These are phyloP conservation scores for Vulpes vulpes DNA, from an alignment of 2,113 vertebrate species.

Conservation along the genomic window DNA sequence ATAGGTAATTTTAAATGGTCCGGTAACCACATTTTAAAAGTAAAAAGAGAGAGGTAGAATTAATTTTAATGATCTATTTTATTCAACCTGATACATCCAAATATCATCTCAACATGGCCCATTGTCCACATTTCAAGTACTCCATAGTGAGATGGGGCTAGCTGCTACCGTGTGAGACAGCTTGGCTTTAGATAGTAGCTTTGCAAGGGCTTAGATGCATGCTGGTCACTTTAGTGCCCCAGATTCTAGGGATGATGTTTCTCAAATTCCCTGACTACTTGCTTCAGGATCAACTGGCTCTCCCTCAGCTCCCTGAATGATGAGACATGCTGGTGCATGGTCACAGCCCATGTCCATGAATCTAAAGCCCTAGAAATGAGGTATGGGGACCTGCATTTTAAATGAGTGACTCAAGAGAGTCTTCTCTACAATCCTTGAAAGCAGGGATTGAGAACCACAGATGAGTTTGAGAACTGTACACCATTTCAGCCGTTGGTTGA, in stretches of 20 bases:
- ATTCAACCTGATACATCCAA: not conserved
- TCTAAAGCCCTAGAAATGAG: not conserved
- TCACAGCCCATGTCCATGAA: not conserved
- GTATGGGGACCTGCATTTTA: not conserved
- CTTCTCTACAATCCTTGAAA: not conserved
- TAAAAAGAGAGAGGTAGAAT: not conserved
- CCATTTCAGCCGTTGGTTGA: rapidly evolving
- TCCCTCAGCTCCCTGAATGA: not conserved
- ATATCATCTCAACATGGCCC: not conserved
- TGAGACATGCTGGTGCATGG: not conserved
- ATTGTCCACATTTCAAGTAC: not conserved
- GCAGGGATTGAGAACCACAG: not conserved
- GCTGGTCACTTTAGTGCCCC: not conserved
- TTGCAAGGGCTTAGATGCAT: not conserved
- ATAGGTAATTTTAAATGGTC: not conserved
- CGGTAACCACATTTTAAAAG: not conserved
- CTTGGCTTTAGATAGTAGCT: not conserved
- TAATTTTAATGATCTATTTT: not conserved
- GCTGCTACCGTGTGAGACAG: rapidly evolving
- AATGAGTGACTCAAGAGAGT: not conserved
- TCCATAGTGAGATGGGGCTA: not conserved
- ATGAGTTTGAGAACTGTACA: not conserved
- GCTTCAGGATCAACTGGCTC: not conserved
- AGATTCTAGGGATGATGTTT: not conserved
- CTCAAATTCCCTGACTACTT: not conserved